Percentiles rank a stretch among this genome's conserved stretches.
phyloP scores from a whole-genome alignment of 92 coral and sea anemone genomes.

The Meandrina meandrites region DNA sequence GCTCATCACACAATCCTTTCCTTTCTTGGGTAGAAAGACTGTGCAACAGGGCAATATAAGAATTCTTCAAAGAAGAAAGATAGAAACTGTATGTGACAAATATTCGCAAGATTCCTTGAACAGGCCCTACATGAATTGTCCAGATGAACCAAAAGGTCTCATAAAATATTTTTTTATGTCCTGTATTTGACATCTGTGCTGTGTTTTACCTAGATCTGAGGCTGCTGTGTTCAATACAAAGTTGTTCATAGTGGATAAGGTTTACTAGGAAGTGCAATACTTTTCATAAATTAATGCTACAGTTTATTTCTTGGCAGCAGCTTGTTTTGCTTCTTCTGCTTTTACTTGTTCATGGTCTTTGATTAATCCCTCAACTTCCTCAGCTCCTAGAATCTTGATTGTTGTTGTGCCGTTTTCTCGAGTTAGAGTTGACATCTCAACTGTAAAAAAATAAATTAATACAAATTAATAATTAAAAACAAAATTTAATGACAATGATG shows the following conservation, averaged over 20 bases:
- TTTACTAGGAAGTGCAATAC: background rate
- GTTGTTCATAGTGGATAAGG: background rate
- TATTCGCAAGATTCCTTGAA: background rate
- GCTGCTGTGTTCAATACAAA: background rate
- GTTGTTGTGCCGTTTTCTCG: conserved; percentile 79
- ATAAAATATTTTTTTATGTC: background rate
- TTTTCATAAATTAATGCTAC: conserved; percentile 14
- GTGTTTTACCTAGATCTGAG: background rate
- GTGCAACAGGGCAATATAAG: background rate
- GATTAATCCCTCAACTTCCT: conserved; percentile 79
- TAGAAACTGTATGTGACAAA: background rate
- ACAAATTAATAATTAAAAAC: no score
- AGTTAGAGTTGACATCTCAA: conserved; percentile 93
- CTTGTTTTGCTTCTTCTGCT: conserved; percentile 85
- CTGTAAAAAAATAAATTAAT: conserved; percentile 52
- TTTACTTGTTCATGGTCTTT: conserved; percentile 83
- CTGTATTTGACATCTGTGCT: background rate
- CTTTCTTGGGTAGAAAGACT: background rate
- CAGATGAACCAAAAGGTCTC: background rate
- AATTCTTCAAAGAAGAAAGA: background rate
- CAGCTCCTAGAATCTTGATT: conserved; percentile 76
- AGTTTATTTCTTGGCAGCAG: conserved; percentile 56
- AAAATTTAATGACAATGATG: background rate
- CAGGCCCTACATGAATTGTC: background rate
- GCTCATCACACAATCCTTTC: background rate